A percentile compares a stretch with the other conserved stretches of the same genome.
phyloP scores from a whole-genome alignment of 2,888 invertebrate species.

The Eristalinus aeneus region DNA sequence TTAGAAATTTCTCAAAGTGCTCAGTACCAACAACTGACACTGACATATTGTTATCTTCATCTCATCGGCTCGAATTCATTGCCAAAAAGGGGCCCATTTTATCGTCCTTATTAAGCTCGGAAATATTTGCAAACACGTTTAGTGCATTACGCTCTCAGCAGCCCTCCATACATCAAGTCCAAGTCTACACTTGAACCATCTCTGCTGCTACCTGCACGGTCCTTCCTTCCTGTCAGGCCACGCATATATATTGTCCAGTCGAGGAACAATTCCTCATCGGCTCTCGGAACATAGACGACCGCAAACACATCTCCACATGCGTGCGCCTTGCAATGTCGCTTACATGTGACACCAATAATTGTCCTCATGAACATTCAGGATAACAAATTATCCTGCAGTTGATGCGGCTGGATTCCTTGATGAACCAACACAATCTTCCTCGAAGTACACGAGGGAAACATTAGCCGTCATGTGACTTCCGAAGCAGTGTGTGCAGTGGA shows the following conservation, averaged over 20 bases:
- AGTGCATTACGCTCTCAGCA: no score
- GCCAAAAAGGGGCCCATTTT: no score
- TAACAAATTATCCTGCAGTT: constrained; percentile 50
- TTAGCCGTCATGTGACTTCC: constrained; percentile 23
- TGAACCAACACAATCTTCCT: constrained; percentile 12
- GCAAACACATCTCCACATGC: not conserved
- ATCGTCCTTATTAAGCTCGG: no score
- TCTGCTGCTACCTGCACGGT: not conserved
- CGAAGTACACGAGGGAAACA: constrained; percentile 2
- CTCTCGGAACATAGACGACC: not conserved
- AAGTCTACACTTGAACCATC: not conserved
- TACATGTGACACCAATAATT: constrained; percentile 54
- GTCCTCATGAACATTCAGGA: constrained; percentile 55
- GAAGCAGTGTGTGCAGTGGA: not conserved
- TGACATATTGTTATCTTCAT: no score
- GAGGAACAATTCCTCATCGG: constrained; percentile 8
- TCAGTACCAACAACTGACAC: no score
- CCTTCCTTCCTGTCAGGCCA: not conserved
- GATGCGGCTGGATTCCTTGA: constrained; percentile 40
- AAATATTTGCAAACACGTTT: no score
- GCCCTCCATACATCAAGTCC: no score
- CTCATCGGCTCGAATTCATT: no score
- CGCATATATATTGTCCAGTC: constrained; percentile 15
- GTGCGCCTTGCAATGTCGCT: constrained; percentile 34
- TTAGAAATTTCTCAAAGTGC: no score